Base-by-base conservation (phyloP, 2,888 invertebrate genomes). In the Scaptomyza reducta region DNA sequence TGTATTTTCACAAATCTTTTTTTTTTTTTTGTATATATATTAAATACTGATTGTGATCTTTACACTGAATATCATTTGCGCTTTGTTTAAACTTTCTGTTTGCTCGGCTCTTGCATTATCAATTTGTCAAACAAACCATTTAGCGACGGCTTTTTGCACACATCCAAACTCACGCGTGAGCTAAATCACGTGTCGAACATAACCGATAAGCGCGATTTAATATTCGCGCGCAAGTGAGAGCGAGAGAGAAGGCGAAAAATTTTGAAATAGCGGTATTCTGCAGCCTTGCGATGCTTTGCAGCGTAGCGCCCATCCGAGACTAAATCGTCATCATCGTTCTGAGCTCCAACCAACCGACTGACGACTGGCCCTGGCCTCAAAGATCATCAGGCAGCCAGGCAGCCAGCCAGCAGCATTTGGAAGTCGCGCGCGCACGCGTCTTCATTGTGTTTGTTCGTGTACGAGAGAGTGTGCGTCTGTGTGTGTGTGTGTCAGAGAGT, bases 291-390 rank as follows among this genome's bases (percentile, higher is more conserved):
- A 87, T 89, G 89, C 89, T 89, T 80, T 80, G 78, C 89, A 82
- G 87, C 85, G 84, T 77, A 89, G 82, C 85, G 88, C 85, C 89
- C 87, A 85, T 88, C 89, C 87, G 89, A 88, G 88, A 89, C 89
- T 89, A 83, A 89, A 84, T 58, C 72, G 74, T 74, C 77, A 74
- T 77, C 80, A 80, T 77, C 80, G 86, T 86, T 81, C 81, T 83
- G 66, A 83, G 80, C 77, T 77, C 80, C 84, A 79, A 79, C 71
- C 63, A 75, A 70, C 80, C 74, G 60, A 80, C 79, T 67, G 40
- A 40, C 40, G 76, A 73, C 65, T 85, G 75, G 79, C 79, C 85
- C 74, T 82, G 83, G 87, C 77, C 77, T 86, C 71, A 80, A 80
- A 84, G 89, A 88, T 81, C 85, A 62, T 66, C 73, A 58, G 46